phyloP scores from a whole-genome alignment of 2,888 invertebrate species.

The Acanthosepion pharaonis region DNA sequence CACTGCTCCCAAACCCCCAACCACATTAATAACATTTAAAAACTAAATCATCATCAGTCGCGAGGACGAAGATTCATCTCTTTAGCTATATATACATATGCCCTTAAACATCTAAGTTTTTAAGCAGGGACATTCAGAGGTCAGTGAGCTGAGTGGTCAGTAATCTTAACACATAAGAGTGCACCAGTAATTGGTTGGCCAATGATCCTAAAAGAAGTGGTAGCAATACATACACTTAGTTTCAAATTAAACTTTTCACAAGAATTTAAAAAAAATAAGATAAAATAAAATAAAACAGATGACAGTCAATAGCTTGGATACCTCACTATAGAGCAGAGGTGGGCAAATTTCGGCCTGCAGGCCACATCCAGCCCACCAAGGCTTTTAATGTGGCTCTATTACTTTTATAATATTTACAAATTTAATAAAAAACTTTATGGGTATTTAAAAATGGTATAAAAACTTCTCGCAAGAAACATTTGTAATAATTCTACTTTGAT shows the following conservation, averaged over 20 bases:
- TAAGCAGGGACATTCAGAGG: not conserved
- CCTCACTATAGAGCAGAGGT: too few relatives aligned
- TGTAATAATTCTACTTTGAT: too few relatives aligned
- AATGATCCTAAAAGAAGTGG: not conserved
- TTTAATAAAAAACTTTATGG: too few relatives aligned
- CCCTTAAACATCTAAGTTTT: not conserved
- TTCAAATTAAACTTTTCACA: not conserved
- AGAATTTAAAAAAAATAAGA: not conserved
- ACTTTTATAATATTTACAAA: too few relatives aligned
- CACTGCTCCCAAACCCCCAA: not conserved
- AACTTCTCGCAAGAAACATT: too few relatives aligned
- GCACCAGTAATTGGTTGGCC: not conserved
- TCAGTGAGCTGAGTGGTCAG: not conserved
- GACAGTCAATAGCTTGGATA: too few relatives aligned
- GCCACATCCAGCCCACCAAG: too few relatives aligned
- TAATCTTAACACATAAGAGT: not conserved
- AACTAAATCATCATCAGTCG: not conserved
- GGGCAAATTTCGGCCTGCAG: too few relatives aligned
- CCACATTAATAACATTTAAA: not conserved
- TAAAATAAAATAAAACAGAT: too few relatives aligned
- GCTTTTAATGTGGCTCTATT: too few relatives aligned
- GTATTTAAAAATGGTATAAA: too few relatives aligned
- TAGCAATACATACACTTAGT: not conserved
- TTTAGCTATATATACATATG: not conserved
- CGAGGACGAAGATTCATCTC: not conserved